Conservation (phyloP, 2,797 vertebrate species). For the Etheostoma perlongum region DNA sequence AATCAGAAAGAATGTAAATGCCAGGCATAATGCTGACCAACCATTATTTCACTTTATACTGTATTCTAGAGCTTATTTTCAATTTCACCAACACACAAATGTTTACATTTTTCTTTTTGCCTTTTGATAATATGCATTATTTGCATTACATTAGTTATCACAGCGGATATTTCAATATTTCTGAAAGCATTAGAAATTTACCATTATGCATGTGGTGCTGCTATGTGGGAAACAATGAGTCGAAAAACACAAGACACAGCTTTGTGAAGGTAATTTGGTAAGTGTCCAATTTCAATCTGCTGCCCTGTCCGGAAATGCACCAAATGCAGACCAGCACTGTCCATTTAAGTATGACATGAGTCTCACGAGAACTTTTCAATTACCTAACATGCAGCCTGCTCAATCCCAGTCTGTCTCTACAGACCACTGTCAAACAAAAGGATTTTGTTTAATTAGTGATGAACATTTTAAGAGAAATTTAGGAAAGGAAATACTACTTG, state of each 20-base stretch:
- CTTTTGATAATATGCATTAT: neutral
- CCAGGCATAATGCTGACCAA: neutral
- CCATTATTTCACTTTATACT: neutral
- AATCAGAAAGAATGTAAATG: neutral
- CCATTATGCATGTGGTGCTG: neutral
- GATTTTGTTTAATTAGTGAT: neutral
- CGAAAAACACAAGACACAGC: constrained; percentile 9
- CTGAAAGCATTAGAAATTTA: constrained; percentile 4
- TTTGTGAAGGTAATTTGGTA: constrained; percentile 32
- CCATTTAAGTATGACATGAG: constrained; percentile 32
- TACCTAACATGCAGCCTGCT: constrained; percentile 10
- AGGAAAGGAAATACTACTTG: too few species aligned
- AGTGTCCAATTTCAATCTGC: constrained; percentile 31
- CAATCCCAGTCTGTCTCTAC: neutral
- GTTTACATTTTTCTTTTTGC: neutral
- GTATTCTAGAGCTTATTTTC: neutral
- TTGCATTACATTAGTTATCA: neutral
- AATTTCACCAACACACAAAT: neutral
- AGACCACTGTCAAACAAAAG: neutral
- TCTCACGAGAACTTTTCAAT: constrained; percentile 32
- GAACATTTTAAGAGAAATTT: neutral
- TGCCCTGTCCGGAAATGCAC: constrained; percentile 31
- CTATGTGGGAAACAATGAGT: constrained; percentile 34
- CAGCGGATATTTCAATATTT: neutral
- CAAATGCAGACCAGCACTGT: neutral